Evolutionary conservation across 2,888 invertebrate species (phyloP).

Genomic region (Amaurobius ferox): DNA sequence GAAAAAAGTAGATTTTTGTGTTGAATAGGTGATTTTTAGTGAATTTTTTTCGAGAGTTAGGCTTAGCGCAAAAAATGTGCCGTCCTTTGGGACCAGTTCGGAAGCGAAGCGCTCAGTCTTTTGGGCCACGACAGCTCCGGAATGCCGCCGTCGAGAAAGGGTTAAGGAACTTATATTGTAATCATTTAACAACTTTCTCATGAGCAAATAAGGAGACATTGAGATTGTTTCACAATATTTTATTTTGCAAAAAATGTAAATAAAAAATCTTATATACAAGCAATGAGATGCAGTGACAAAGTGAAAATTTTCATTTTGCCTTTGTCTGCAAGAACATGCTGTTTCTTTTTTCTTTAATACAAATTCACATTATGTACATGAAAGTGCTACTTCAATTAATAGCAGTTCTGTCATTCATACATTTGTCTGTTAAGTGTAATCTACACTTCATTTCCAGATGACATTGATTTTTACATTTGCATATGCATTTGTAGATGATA

Average conservation of each 20-base stretch:
- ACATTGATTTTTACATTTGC: neutral
- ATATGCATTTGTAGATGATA: neutral
- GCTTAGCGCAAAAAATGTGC: no score
- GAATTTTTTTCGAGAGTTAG: no score
- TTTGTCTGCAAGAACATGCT: conserved; percentile 55
- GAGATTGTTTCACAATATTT: conserved; percentile 28
- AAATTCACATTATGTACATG: conserved; percentile 70
- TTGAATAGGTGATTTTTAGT: no score
- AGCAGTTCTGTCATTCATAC: neutral
- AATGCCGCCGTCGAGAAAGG: no score
- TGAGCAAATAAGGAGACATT: no score
- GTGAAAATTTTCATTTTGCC: conserved; percentile 58
- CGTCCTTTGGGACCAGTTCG: no score
- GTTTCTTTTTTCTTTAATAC: conserved; percentile 27
- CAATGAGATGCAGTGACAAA: conserved; percentile 68
- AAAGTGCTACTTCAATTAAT: conserved; percentile 45
- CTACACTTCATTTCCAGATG: neutral
- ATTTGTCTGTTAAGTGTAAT: neutral
- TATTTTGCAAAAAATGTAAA: conserved; percentile 69
- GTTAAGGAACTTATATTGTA: no score
- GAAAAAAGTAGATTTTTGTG: no score
- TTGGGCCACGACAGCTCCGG: no score
- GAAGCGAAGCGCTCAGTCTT: no score
- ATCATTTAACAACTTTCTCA: no score
- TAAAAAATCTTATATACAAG: conserved; percentile 71